phyloP scores from a whole-genome alignment of 2,888 invertebrate species.

The Microdon myrmicae region DNA sequence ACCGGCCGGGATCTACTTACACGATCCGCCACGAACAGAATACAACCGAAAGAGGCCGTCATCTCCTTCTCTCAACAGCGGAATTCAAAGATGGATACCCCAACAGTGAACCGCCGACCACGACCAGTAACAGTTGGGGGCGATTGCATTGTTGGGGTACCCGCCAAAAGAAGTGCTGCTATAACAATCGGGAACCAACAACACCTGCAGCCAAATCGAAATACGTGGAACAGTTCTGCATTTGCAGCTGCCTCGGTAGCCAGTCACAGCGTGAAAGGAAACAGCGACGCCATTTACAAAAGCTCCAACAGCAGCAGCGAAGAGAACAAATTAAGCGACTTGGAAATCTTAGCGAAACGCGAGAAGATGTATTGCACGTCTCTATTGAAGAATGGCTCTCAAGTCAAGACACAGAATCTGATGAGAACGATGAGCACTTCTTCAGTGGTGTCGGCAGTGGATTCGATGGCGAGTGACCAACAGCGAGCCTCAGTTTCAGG shows the following conservation, averaged over 20 bases:
- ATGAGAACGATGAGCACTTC: slow-evolving; percentile 66
- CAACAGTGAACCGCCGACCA: slow-evolving; percentile 67
- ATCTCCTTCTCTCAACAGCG: slow-evolving; percentile 68
- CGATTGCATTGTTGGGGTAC: slow-evolving; percentile 39
- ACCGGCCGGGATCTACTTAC: slow-evolving; percentile 68
- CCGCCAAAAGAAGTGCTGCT: slow-evolving; percentile 8
- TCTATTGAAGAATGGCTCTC: slow-evolving; percentile 68
- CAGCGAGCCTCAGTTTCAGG: slow-evolving; percentile 11
- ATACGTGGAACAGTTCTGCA: slow-evolving; percentile 78
- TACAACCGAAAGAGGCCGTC: slow-evolving; percentile 67
- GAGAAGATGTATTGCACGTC: slow-evolving; percentile 68
- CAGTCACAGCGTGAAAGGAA: slow-evolving; percentile 60
- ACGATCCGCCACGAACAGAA: slow-evolving; percentile 64
- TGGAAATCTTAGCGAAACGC: slow-evolving; percentile 73
- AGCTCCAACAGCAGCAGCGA: slow-evolving; percentile 63
- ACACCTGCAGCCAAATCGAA: slow-evolving; percentile 66
- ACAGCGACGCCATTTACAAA: slow-evolving; percentile 61
- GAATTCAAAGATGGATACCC: slow-evolving; percentile 68
- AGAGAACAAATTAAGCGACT: slow-evolving; percentile 70
- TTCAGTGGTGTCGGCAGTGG: slow-evolving; percentile 62
- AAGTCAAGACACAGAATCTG: slow-evolving; percentile 61
- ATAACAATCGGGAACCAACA: slow-evolving; percentile 53
- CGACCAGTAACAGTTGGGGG: slow-evolving; percentile 56
- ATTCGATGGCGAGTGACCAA: slow-evolving; percentile 39
- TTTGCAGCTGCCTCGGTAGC: slow-evolving; percentile 68